Conservation (phyloP, 1,140 invertebrate genomes). For the Cyphomyrmex costatus region DNA sequence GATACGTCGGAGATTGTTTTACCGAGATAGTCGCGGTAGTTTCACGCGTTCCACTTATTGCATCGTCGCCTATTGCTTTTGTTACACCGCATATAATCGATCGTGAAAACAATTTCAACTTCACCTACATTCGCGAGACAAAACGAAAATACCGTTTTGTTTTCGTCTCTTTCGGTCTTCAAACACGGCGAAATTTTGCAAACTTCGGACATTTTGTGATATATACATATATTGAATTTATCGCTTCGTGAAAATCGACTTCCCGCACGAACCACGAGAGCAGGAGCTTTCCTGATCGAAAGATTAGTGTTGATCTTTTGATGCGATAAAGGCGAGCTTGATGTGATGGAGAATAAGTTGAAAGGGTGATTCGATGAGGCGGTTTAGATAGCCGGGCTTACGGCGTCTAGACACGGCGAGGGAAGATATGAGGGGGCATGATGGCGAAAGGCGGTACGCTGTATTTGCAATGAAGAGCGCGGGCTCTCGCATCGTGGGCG, state of each 20-base stretch:
- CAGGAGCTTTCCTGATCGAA: slow-evolving; percentile 13
- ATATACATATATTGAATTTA: not conserved
- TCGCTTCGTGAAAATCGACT: slow-evolving; percentile 14
- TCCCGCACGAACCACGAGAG: not conserved
- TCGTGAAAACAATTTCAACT: not conserved
- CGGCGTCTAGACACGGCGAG: slow-evolving; percentile 30
- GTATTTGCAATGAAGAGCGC: slow-evolving; percentile 14
- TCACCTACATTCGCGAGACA: not conserved
- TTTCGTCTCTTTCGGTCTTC: not conserved
- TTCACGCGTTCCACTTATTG: slow-evolving; percentile 21
- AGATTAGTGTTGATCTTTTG: slow-evolving; percentile 45
- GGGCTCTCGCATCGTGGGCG: not conserved
- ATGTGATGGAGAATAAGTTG: slow-evolving; percentile 29
- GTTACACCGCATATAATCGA: not conserved
- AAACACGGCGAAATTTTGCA: not conserved
- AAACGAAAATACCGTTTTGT: slow-evolving; percentile 25
- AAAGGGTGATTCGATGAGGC: slow-evolving; percentile 24
- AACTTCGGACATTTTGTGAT: not conserved
- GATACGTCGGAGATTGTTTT: slow-evolving; percentile 16
- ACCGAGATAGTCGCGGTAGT: not conserved
- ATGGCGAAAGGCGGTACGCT: slow-evolving; percentile 18
- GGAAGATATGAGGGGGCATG: slow-evolving; percentile 18
- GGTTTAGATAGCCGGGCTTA: slow-evolving; percentile 49
- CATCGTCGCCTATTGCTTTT: not conserved
- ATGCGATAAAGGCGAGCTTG: slow-evolving; percentile 21